These are phyloP conservation scores for Amniataba percoides DNA, from an alignment of 2,797 vertebrate genomes.

Conservation along the genomic window DNA sequence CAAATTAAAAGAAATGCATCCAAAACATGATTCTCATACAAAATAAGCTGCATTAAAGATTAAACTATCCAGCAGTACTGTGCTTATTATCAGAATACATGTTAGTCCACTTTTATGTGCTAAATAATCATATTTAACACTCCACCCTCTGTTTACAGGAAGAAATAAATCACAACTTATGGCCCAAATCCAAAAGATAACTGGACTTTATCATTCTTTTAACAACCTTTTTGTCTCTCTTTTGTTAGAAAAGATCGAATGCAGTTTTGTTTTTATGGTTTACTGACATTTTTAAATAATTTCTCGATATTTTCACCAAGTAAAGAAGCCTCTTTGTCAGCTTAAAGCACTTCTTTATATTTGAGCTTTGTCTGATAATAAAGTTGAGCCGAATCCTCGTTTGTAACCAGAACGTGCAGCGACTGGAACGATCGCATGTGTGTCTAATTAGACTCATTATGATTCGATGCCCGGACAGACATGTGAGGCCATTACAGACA, in stretches of 20 bases:
- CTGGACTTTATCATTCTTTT: not conserved
- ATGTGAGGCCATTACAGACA: slow-evolving; percentile 5
- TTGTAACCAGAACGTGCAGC: not conserved
- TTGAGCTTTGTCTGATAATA: not conserved
- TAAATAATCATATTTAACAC: not conserved
- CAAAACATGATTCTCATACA: not conserved
- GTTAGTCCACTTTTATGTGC: not conserved
- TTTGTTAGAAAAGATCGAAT: not conserved
- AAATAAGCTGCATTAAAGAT: not conserved
- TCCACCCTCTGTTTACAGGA: not conserved
- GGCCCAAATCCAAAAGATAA: not conserved
- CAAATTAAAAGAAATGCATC: too few species aligned
- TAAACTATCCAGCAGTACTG: not conserved
- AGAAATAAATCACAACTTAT: slow-evolving; percentile 6
- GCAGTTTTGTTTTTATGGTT: not conserved
- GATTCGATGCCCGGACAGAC: slow-evolving; percentile 4
- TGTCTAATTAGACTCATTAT: slow-evolving; percentile 33
- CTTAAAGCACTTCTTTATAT: not conserved
- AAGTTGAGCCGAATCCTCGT: not conserved
- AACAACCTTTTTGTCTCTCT: not conserved
- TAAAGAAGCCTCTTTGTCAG: not conserved
- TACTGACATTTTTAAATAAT: not conserved
- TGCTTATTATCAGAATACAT: not conserved
- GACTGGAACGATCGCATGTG: slow-evolving; percentile 16
- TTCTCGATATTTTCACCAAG: not conserved